Evolutionary conservation across 2,113 vertebrate species (phyloP), one percentile per base, ranked within the genome.

Genomic region (Lasiurus cinereus): DNA sequence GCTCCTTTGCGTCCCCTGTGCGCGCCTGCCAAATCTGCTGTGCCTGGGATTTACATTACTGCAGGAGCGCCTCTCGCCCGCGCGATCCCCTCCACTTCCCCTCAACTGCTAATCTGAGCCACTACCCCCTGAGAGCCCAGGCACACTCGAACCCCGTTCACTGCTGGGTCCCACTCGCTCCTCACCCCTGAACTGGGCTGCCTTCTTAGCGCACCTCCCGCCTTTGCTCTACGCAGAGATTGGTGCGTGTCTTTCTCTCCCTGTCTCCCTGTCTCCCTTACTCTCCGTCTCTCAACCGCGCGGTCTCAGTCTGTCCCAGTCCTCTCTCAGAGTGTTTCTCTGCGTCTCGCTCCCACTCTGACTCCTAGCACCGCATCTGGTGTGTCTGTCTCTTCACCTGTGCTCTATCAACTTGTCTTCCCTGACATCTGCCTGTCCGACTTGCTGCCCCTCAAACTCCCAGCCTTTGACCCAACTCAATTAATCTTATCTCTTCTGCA

Each of bases 401-500:
- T 66, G 56, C 79, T 78, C 86, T 13, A 33, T 69, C 39, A 80
- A 91, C 79, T 66, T 79, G n/a, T 72, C 79, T 54, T 89, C 74
- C 54, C 92, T 46, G 64, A 36, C 13, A 56, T n/a, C 22, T 46
- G 78, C 39, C 33, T 16, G 31, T 62, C 21, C 3, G 21, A 56
- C 62, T 93, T 67, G 56, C 13, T 16, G 46, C 18, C 59, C 33
- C 48, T 11, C 18, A 52, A 54, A 48, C 54, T 62, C 83, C 88
- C 50, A 54, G 77, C 16, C 21, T 91, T 88, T 15, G 3, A 94
- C 83, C 90, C 78, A 95, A 93, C 86, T 92, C 78, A 74, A 94
- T 86, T 93, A 80, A 85, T 86, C 72, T 92, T 74, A 66, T 83
- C 50, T 89, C 29, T 76, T 91, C 62, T 70, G 31, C 70, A 93